These are phyloP conservation scores for Labeo catla DNA, from an alignment of 2,113 vertebrate species.

Conservation along the genomic window DNA sequence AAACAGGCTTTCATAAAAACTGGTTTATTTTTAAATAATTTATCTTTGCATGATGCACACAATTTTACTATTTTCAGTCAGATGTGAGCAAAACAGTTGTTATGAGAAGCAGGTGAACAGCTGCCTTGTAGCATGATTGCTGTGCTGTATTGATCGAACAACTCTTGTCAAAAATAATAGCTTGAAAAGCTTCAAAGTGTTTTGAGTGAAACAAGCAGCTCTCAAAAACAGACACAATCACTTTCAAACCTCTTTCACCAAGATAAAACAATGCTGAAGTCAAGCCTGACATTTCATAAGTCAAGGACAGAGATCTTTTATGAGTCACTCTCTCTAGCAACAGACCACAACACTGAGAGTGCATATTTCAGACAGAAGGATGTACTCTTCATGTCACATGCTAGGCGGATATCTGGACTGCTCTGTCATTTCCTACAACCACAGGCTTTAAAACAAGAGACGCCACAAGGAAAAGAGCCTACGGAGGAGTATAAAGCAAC, in stretches of 20 bases:
- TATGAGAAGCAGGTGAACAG: neutral
- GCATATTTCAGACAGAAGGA: slow-evolving; percentile 4
- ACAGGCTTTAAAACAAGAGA: slow-evolving; percentile 8
- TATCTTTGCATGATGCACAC: neutral
- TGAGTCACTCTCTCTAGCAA: neutral
- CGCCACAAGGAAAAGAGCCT: slow-evolving; percentile 1
- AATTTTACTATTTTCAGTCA: neutral
- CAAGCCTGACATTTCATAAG: slow-evolving; percentile 9
- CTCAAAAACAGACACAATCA: neutral
- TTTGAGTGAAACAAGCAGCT: neutral
- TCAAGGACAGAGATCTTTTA: neutral
- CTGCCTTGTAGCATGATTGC: neutral
- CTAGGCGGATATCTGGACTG: neutral
- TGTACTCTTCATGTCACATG: neutral
- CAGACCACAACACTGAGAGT: slow-evolving; percentile 32
- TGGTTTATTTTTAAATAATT: neutral
- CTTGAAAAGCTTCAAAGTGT: neutral
- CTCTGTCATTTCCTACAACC: slow-evolving; percentile 32
- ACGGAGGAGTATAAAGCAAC: neutral
- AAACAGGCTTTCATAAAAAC: neutral
- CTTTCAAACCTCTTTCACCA: neutral
- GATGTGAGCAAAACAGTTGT: neutral
- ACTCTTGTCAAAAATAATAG: neutral
- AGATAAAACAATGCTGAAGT: slow-evolving; percentile 17
- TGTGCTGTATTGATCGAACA: neutral